A percentile compares a stretch with the other conserved stretches of the same genome.
phyloP scores from a whole-genome alignment of 1,140 invertebrate species.

The Papilio machaon region DNA sequence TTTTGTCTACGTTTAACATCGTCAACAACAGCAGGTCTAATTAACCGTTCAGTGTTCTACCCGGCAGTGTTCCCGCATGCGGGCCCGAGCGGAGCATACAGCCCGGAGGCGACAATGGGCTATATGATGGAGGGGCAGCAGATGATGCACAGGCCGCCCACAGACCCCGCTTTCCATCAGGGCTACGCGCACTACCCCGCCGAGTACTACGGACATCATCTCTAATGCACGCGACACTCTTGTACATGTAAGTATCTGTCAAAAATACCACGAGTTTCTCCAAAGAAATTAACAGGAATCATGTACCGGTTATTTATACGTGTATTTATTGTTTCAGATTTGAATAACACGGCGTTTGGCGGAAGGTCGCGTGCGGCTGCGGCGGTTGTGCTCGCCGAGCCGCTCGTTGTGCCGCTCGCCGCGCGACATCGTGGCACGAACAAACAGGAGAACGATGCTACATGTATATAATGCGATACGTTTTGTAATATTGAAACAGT shows the following conservation, averaged over 20 bases:
- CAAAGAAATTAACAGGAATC: neutral
- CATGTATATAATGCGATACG: constrained; percentile 76
- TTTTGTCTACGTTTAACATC: neutral
- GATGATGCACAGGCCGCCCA: constrained; percentile 97
- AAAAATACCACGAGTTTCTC: too few relatives aligned
- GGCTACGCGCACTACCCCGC: constrained; percentile 94
- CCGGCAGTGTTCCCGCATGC: constrained; percentile 93
- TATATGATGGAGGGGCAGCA: constrained; percentile 98
- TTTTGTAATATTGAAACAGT: constrained; percentile 82
- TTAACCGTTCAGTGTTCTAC: constrained; percentile 80
- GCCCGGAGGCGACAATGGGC: constrained; percentile 96
- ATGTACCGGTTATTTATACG: neutral
- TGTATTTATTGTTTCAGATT: constrained; percentile 61
- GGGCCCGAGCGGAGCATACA: constrained; percentile 96
- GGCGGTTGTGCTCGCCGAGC: constrained; percentile 23
- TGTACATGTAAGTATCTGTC: constrained; percentile 75
- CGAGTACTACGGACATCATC: constrained; percentile 95
- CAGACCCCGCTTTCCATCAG: constrained; percentile 94
- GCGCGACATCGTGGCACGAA: constrained; percentile 58
- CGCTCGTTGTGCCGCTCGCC: constrained; percentile 13
- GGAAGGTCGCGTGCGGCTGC: constrained; percentile 46
- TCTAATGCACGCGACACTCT: constrained; percentile 83
- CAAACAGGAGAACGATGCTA: constrained; percentile 77
- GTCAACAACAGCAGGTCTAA: constrained; percentile 59
- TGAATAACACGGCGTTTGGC: constrained; percentile 65